Percentiles rank a stretch among this genome's conserved stretches.
Evolutionary conservation across 1,140 invertebrate species (phyloP).

Genomic region (Drosophila ironensis): DNA sequence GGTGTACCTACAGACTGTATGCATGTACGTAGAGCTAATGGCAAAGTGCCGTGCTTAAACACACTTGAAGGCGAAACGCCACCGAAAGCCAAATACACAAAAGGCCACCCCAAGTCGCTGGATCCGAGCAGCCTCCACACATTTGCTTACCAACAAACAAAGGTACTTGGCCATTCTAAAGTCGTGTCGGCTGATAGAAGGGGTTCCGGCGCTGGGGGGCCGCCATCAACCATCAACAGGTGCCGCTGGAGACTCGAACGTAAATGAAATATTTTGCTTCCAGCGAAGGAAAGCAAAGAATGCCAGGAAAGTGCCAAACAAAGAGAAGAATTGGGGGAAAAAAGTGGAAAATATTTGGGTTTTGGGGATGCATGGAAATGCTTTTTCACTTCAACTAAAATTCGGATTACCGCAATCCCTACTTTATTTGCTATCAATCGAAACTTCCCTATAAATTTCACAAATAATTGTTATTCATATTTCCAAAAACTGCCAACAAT

Average conservation of each 20-base stretch:
- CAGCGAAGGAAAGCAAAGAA: not conserved
- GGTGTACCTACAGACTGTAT: too few relatives aligned
- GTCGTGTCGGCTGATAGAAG: not conserved
- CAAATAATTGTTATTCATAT: too few relatives aligned
- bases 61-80: conserved; percentile 53
- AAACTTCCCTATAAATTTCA: too few relatives aligned
- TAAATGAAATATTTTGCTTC: conserved; percentile 33
- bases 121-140: conserved; percentile 3
- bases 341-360: not conserved
- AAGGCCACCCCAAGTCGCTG: conserved; percentile 5
- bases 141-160: conserved; percentile 23
- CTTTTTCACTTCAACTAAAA: too few relatives aligned
- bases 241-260: conserved; percentile 4
- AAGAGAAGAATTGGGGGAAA: not conserved
- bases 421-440: too few relatives aligned
- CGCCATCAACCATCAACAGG: conserved; percentile 27
- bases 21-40: conserved; percentile 42
- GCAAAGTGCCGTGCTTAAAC: conserved; percentile 64
- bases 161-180: conserved; percentile 40
- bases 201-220: not conserved
- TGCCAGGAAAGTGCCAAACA: conserved; percentile 7
- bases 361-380: not conserved
- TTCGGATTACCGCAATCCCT: too few relatives aligned
- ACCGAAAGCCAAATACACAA: conserved; percentile 43
- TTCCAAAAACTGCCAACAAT: too few relatives aligned